Evolutionary conservation across 2,797 vertebrate genomes (phyloP).

Genomic region (Lutjanus argentimaculatus): DNA sequence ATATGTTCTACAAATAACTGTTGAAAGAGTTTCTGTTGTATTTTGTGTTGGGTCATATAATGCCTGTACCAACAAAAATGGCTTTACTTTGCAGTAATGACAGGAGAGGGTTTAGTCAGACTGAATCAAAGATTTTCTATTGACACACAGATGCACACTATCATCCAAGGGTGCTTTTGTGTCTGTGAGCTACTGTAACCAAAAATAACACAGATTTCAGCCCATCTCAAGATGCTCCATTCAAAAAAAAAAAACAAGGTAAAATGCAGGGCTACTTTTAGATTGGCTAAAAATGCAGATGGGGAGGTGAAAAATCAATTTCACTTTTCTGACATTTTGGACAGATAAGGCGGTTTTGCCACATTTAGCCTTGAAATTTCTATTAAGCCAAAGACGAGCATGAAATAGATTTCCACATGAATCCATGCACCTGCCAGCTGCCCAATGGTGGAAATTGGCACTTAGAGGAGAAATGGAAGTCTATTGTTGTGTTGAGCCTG

Average conservation of each 20-base stretch:
- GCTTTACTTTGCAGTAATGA: slow-evolving; percentile 5
- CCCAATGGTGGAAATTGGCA: slow-evolving; percentile 86
- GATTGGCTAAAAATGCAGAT: slow-evolving; percentile 55
- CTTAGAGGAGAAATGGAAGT: slow-evolving; percentile 87
- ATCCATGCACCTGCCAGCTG: slow-evolving; percentile 84
- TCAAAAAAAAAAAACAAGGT: slow-evolving; percentile 17
- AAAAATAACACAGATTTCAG: slow-evolving; percentile 35
- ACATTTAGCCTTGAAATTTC: slow-evolving; percentile 82
- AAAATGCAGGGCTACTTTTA: slow-evolving; percentile 41
- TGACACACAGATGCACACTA: slow-evolving; percentile 23
- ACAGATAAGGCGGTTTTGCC: slow-evolving; percentile 74
- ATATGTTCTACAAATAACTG: too few relatives aligned
- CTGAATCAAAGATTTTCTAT: slow-evolving; percentile 51
- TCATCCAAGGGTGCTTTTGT: slow-evolving; percentile 33
- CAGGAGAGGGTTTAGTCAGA: slow-evolving; percentile 35
- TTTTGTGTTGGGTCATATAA: too few relatives aligned
- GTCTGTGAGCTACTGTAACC: slow-evolving; percentile 28
- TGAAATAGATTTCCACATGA: slow-evolving; percentile 88
- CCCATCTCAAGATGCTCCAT: neutral
- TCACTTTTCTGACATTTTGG: slow-evolving; percentile 67
- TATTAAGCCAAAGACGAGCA: slow-evolving; percentile 85
- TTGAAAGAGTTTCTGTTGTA: too few relatives aligned
- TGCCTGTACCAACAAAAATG: too few relatives aligned
- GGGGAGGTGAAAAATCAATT: slow-evolving; percentile 72
- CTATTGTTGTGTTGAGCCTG: slow-evolving; percentile 86